Base-by-base conservation (phyloP, 2,888 invertebrate species). In the Pseudanteris insignis region DNA sequence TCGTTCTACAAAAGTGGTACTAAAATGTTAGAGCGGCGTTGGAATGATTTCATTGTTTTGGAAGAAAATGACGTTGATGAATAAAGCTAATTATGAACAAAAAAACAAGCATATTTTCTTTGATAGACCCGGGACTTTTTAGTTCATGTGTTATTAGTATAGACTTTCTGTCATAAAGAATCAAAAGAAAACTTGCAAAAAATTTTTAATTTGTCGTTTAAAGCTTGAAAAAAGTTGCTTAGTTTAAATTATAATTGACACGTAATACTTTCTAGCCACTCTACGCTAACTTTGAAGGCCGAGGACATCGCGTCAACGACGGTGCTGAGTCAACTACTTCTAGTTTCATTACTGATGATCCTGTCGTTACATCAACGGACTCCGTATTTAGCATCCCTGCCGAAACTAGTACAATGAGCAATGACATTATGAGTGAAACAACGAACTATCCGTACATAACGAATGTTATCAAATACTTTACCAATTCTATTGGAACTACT, bases 341-440 rank as follows among this genome's bases (percentile, higher is more conserved):
- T 29, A 67, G 64, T 12, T 37, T 53, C 37, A 64, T 63, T 40
- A 66, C 64, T 41, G 63, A 68, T 46, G 61, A 57, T 37, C 40
- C 62, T 10, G 60, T 53, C 24, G 65, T 67, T 57, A 65, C 66
- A 26, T 63, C 67, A 30, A 58, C 62, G 8, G 65, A 68, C 40
- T 55, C 67, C 29, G 64, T 67, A 11, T 60, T 61, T 25, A 40
- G 55, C 51, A 44, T 51, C 36, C 38, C 28, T 18, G 63, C 70
- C 29, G 73, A 74, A 47, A 73, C 73, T 32, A 74, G 77, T 59
- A 72, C 71, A 44, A 74, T 77, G 73, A 67, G 74, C 67, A 78
- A 78, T 63, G 78, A 78, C 64, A 78, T 78, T 43, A 70, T 74
- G 15, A 67, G 70, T 29, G 77, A 76, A 54, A 71, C 70, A 34